phyloP scores from a whole-genome alignment of 2,888 invertebrate species.

The Platypus cylindrus region DNA sequence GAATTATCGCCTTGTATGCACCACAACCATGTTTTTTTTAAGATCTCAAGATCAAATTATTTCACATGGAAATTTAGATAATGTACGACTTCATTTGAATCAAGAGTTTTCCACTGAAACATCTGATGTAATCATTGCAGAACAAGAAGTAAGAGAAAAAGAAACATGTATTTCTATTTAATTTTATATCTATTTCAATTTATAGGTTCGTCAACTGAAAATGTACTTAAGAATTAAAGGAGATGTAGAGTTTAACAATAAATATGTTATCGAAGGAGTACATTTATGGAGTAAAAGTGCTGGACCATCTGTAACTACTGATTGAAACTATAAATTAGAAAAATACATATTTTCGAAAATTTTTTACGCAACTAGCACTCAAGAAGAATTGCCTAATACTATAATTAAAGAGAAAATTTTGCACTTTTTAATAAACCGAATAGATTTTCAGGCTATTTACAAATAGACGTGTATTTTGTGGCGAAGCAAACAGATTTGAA shows the following conservation, averaged over 20 bases:
- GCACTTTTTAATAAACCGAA: slow-evolving; percentile 22
- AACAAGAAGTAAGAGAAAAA: background rate
- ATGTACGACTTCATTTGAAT: slow-evolving; percentile 10
- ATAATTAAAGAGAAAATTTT: slow-evolving; percentile 26
- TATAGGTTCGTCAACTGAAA: slow-evolving; percentile 14
- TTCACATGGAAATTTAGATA: slow-evolving; percentile 14
- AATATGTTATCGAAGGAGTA: slow-evolving; percentile 20
- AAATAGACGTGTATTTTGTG: background rate
- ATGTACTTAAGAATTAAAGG: slow-evolving; percentile 19
- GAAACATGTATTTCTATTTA: background rate
- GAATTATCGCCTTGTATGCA: no score
- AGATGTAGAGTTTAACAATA: slow-evolving; percentile 9
- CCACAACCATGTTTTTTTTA: slow-evolving; percentile 10
- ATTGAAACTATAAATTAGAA: no score
- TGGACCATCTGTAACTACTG: slow-evolving; percentile 12
- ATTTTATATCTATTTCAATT: background rate
- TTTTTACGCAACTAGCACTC: slow-evolving; percentile 22
- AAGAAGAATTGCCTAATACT: slow-evolving; percentile 25
- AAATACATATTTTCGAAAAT: slow-evolving; percentile 26
- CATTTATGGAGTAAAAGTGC: slow-evolving; percentile 15
- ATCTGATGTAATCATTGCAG: background rate
- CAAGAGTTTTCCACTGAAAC: slow-evolving; percentile 5
- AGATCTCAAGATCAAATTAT: slow-evolving; percentile 21
- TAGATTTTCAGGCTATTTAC: slow-evolving; percentile 1
- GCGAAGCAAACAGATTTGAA: background rate